Evolutionary conservation across 2,113 vertebrate species (phyloP).

Genomic region (Progne subis): DNA sequence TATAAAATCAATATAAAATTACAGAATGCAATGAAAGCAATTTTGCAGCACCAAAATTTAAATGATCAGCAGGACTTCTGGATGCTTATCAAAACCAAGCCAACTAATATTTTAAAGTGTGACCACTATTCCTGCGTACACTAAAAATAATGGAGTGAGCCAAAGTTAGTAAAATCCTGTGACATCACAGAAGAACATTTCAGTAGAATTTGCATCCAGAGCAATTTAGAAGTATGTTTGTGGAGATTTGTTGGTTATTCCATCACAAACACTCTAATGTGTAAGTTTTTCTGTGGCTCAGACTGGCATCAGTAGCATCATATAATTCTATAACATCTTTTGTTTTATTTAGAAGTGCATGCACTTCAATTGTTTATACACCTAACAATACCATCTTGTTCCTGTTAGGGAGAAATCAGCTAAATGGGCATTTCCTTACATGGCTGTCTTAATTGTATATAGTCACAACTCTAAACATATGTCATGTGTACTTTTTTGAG

Average conservation of each 20-base stretch:
- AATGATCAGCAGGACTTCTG: neutral
- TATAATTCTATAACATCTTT: neutral
- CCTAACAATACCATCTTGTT: neutral
- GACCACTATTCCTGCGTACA: rapidly evolving
- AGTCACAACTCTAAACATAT: neutral
- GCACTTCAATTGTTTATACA: neutral
- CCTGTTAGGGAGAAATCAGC: neutral
- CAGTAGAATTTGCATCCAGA: neutral
- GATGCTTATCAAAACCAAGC: constrained; percentile 15
- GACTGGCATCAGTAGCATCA: neutral
- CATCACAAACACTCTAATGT: neutral
- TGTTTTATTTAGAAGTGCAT: neutral
- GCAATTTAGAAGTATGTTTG: neutral
- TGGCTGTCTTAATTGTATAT: neutral
- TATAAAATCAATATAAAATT: constrained; percentile 33
- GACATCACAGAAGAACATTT: neutral
- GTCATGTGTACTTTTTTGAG: neutral
- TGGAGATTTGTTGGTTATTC: neutral
- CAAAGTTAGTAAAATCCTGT: neutral
- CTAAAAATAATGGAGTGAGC: neutral
- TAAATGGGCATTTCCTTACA: neutral
- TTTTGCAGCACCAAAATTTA: constrained; percentile 29
- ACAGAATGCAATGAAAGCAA: constrained; percentile 46
- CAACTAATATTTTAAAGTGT: neutral
- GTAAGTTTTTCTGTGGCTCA: neutral